A percentile compares a stretch with the other conserved stretches of the same genome.
phyloP scores from a whole-genome alignment of 2,888 invertebrate genomes.

The Oegoconia quadripuncta region DNA sequence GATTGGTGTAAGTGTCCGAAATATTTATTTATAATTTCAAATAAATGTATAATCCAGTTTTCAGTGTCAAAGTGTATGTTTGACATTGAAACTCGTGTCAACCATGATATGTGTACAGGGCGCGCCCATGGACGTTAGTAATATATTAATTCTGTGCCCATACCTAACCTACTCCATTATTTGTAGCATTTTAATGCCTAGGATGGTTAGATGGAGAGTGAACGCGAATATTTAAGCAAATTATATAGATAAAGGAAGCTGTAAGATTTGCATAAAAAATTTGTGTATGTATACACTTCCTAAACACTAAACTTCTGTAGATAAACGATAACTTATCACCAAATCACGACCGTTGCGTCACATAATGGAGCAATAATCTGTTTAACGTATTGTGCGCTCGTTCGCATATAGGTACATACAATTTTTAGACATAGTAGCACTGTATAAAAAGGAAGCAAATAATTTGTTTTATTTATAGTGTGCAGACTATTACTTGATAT shows the following conservation, averaged over 20 bases:
- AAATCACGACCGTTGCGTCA: slow-evolving; percentile 6
- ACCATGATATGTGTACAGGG: slow-evolving; percentile 12
- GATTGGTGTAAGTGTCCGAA: too few species aligned
- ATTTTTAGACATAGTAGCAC: background rate
- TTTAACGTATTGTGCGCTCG: background rate
- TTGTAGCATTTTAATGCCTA: slow-evolving; percentile 15
- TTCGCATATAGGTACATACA: background rate
- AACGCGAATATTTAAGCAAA: slow-evolving; percentile 5
- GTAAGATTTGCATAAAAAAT: slow-evolving; percentile 8
- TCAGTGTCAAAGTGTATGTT: too few species aligned
- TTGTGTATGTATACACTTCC: background rate
- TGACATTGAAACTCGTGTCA: too few species aligned
- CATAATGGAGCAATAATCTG: slow-evolving; percentile 5
- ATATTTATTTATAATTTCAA: too few species aligned
- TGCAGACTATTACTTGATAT: too few species aligned
- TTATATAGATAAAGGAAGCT: slow-evolving; percentile 9
- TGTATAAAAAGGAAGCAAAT: background rate
- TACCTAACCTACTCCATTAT: slow-evolving; percentile 16
- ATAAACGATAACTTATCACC: slow-evolving; percentile 1
- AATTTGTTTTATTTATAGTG: background rate
- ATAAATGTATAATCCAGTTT: too few species aligned
- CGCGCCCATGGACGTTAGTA: slow-evolving; percentile 27
- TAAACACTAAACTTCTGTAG: background rate
- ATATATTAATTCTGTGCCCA: too few species aligned
- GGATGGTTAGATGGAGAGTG: slow-evolving; percentile 6